A percentile compares a stretch with the other conserved stretches of the same genome.
Evolutionary conservation across 2,797 vertebrate species (phyloP).

Genomic region (Hyperoplus immaculatus): DNA sequence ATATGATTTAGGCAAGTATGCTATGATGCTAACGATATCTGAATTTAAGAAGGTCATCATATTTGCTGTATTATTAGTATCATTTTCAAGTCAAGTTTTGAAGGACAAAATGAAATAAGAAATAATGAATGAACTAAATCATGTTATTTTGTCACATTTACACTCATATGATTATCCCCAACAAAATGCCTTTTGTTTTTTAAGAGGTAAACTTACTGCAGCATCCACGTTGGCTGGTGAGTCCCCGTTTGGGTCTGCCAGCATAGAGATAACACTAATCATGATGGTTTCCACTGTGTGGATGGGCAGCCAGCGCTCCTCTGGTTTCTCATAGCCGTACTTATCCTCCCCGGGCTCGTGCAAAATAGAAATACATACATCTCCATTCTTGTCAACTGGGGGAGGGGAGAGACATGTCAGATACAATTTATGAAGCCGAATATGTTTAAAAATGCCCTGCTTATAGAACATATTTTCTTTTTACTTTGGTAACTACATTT

Average conservation of each 20-base stretch:
- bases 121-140: not conserved
- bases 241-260: slow-evolving; percentile 99
- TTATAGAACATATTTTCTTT: not conserved
- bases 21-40: too few relatives aligned
- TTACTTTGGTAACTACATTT: not conserved
- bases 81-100: too few relatives aligned
- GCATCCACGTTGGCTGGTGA: slow-evolving; percentile 99
- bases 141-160: not conserved
- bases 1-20: too few relatives aligned
- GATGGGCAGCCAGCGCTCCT: slow-evolving; percentile 99
- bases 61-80: not conserved
- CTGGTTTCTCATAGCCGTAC: slow-evolving; percentile 99
- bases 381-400: slow-evolving; percentile 98
- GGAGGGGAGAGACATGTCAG: slow-evolving; percentile 29
- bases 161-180: too few relatives aligned
- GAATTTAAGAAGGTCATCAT: not conserved
- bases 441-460: too few relatives aligned
- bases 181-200: not conserved
- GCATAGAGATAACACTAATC: slow-evolving; percentile 99
- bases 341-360: slow-evolving; percentile 99
- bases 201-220: slow-evolving; percentile 88
- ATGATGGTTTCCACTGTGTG: slow-evolving; percentile 99
- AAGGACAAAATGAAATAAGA: not conserved
- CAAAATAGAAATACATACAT: slow-evolving; percentile 99
- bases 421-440: slow-evolving; percentile 30